Evolutionary conservation across 2,888 invertebrate species (phyloP), one percentile per base, ranked within the genome.

Genomic region (Meloe dianella): DNA sequence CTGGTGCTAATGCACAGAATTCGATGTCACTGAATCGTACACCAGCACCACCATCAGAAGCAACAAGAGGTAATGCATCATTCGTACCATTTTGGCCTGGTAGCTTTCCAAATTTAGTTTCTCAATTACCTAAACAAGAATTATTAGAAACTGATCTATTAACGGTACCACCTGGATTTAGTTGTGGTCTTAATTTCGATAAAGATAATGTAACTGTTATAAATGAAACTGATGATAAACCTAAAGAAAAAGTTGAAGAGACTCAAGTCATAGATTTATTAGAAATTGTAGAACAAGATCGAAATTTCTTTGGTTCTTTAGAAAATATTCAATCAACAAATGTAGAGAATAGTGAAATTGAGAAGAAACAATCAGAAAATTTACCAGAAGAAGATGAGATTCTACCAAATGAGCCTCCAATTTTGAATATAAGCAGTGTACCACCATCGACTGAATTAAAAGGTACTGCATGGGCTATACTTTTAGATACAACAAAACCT

Each of bases 81-180:
- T 94, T 93, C 80, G 91, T 90, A 79, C 95, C 95, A 0, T 97
- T 97, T 81, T 90, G 94, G 87, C 96, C 96, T 0, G 96, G 94
- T 58, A 93, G 94, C 2, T 92, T 94, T 80, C 85, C 86, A 24
- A 83, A 85, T 69, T 85, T 85, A 32, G 68, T 73, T 12, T 63
- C 71, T n/a, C 87, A 89, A 70, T 85, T 88, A 59, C 86, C 88
- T 0, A 84, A 85, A 54, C 75, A 66, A 62, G 70, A 61, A 65
- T 14, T 69, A 24, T 41, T 69, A 38, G 71, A 77, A 27, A 66
- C 64, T 56, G 72, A 71, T 73, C 70, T 83, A 29, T 74, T 83
- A 61, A 81, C 77, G n/a, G 68, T 87, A 66, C 90, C 93, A 0
- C 93, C 94, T 10, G 93, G 92, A 0, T 89, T 92, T 73, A 81